These are phyloP conservation scores for Rhinopomastus cyanomelas DNA, from an alignment of 2,113 vertebrate genomes.

Conservation along the genomic window DNA sequence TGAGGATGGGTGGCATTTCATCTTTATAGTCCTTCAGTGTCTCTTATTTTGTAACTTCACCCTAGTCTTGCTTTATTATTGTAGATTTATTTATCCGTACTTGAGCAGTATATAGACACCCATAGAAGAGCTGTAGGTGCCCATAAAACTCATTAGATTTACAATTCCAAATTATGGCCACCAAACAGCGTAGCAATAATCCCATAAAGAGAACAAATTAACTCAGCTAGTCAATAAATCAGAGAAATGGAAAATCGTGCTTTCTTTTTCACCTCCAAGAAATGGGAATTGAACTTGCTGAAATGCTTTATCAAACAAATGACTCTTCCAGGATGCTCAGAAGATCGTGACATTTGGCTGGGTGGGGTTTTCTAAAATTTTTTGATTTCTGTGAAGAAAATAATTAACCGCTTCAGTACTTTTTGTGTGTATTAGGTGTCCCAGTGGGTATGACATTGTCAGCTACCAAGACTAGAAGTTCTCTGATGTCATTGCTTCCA, in stretches of 20 bases:
- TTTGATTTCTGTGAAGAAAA: background rate
- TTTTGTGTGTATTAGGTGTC: background rate
- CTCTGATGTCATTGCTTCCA: background rate
- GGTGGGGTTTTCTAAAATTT: background rate
- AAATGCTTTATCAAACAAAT: constrained; percentile 13
- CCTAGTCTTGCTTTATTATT: background rate
- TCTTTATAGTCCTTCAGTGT: background rate
- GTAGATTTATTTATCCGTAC: background rate
- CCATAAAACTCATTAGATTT: constrained; percentile 42
- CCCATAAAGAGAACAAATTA: constrained; percentile 34
- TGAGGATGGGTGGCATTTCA: background rate
- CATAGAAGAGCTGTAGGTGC: background rate
- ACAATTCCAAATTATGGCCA: background rate
- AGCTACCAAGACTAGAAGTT: background rate
- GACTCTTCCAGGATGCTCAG: background rate
- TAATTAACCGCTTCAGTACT: background rate
- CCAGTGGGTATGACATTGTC: background rate
- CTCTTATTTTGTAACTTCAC: background rate
- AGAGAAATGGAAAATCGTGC: background rate
- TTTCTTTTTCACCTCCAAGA: constrained; percentile 1
- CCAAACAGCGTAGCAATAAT: constrained; percentile 4
- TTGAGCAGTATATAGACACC: background rate
- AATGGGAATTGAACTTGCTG: background rate
- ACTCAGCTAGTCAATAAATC: constrained; percentile 22
- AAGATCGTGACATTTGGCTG: background rate